Base-by-base conservation (phyloP, 2,113 vertebrate species). In the Silurus glanis region DNA sequence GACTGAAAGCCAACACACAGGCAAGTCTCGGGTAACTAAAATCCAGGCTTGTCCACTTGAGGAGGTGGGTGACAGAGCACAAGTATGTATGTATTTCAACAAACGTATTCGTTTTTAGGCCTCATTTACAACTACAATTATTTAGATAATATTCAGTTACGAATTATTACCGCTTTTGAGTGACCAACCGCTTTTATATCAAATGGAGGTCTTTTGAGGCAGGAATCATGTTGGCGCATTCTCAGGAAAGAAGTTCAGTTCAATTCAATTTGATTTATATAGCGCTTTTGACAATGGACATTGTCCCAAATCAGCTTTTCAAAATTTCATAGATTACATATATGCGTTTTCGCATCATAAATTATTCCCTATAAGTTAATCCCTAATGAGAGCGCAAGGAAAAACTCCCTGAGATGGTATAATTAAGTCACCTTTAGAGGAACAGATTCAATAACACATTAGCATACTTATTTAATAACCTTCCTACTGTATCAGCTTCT, bases 11-110 rank as follows among this genome's bases (percentile, higher is more conserved):
- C 67, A 84, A 49, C 9, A 74, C 83, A 61, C 6, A 9, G 25
- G 59, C 59, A 66, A 72, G 66, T 83, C 82, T 17, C 53, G 58
- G 66, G 55, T 66, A 45, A 13, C 19, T 82, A 6, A 82, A 55
- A 55, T 5, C 23, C 51, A 28, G 8, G 55, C 23, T 76, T 28
- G 76, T 55, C 23, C 23, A 14, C 14, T 51, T 10, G 23, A 23
- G 49, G 53, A 17, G 55, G 19, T 74, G 45, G 45, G 71, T 37
- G 2, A n/a, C 71, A 23, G 45, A 51, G 71, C 19, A 10, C 37
- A 49, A 72, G 4, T 3, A 80, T 28, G n/a, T 66, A 66, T 9
- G 55, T 56, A 56, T 56, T n/a, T 17, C 21, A 67, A 13, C 23
- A 67, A 1, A 67, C 14, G 3, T 8, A 56, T 28, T 13, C 23